These are phyloP conservation scores for Cistogaster globosa DNA, from an alignment of 2,888 invertebrate genomes.

Conservation along the genomic window DNA sequence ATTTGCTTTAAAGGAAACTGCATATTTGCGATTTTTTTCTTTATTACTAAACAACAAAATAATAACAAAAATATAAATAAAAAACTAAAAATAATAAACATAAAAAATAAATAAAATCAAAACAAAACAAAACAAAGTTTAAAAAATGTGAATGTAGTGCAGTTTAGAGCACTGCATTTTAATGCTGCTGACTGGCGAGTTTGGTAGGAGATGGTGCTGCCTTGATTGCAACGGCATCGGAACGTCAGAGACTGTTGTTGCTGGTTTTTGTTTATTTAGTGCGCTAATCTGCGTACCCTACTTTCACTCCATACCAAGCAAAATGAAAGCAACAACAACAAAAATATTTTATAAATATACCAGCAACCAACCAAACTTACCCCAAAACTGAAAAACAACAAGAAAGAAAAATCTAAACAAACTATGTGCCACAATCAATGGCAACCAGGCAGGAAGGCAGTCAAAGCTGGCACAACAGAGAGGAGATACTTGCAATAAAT, in stretches of 20 bases:
- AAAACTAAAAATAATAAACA: constrained; percentile 10
- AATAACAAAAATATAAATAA: background rate
- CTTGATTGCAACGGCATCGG: constrained; percentile 42
- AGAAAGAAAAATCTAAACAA: constrained; percentile 26
- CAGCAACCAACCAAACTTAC: constrained; percentile 47
- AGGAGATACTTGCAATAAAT: constrained; percentile 24
- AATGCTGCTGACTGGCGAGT: constrained; percentile 34
- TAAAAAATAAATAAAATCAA: constrained; percentile 9
- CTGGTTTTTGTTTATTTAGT: constrained; percentile 68
- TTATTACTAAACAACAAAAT: constrained; percentile 18
- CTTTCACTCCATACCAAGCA: constrained; percentile 79
- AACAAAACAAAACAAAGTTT: constrained; percentile 43
- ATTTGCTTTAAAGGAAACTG: constrained; percentile 41
- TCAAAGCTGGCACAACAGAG: constrained; percentile 32
- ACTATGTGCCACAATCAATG: constrained; percentile 42
- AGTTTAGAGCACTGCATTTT: constrained; percentile 45
- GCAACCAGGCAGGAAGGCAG: constrained; percentile 29
- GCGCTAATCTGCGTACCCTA: constrained; percentile 81
- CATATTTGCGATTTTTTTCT: constrained; percentile 48
- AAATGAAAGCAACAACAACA: constrained; percentile 27
- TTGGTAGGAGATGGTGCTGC: constrained; percentile 44
- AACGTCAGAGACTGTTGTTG: constrained; percentile 44
- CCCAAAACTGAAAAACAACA: constrained; percentile 41
- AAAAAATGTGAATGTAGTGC: constrained; percentile 58
- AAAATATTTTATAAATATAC: constrained; percentile 14